These are phyloP conservation scores for Sciurus carolinensis DNA, from an alignment of 2,797 vertebrate species.

Conservation along the genomic window DNA sequence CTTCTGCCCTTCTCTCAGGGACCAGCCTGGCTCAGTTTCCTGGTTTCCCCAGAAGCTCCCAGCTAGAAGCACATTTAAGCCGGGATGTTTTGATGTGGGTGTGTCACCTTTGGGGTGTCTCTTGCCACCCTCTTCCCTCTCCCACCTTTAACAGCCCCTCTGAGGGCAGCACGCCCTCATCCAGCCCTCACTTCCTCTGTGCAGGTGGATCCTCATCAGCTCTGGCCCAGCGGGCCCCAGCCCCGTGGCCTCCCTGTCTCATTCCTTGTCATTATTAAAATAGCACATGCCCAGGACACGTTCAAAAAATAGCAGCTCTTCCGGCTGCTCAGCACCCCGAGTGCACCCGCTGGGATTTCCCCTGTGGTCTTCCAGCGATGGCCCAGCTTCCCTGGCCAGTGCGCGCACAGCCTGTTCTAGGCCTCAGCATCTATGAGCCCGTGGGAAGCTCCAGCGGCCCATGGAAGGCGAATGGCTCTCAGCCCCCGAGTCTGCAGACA, in stretches of 20 bases:
- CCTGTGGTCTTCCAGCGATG: neutral
- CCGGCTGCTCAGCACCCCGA: neutral
- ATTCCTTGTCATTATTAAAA: neutral
- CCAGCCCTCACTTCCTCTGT: neutral
- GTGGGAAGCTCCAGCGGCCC: neutral
- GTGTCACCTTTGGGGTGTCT: neutral
- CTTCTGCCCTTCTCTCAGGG: neutral
- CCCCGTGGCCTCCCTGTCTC: neutral
- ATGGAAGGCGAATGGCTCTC: neutral
- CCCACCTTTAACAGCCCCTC: neutral
- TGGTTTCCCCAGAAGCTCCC: neutral
- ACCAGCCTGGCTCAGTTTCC: neutral
- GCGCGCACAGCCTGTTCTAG: neutral
- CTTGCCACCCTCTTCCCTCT: neutral
- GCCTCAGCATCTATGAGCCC: neutral
- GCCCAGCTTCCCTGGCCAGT: neutral
- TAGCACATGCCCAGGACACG: neutral
- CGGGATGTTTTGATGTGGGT: neutral
- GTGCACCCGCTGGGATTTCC: neutral
- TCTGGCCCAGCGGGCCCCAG: neutral
- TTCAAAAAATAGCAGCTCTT: neutral
- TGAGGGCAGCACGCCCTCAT: neutral
- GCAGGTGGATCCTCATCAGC: neutral
- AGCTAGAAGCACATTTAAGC: neutral
- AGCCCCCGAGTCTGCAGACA: neutral